Evolutionary conservation across 2,888 invertebrate species (phyloP).

Genomic region (Tillus elongatus): DNA sequence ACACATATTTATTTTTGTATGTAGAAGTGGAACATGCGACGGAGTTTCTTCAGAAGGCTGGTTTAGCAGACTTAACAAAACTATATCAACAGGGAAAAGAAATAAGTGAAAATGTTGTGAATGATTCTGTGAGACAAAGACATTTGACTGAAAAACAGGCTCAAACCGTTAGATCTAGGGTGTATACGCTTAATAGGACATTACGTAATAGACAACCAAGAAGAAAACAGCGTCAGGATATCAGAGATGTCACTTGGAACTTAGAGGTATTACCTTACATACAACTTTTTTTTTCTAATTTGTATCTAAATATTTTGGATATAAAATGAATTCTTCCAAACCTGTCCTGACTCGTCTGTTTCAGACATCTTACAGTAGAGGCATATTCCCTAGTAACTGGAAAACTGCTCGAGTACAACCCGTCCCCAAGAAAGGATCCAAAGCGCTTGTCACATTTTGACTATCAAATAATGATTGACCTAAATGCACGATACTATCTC

Average conservation of each 20-base stretch:
- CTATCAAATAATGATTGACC: too few species aligned
- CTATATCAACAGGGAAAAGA: slow-evolving; percentile 62
- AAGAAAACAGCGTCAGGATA: slow-evolving; percentile 55
- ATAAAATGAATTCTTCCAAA: too few species aligned
- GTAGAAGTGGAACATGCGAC: slow-evolving; percentile 69
- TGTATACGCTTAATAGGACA: slow-evolving; percentile 68
- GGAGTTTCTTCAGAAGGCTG: slow-evolving; percentile 67
- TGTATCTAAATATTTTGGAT: too few species aligned
- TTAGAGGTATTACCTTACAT: slow-evolving; percentile 54
- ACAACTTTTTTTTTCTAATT: too few species aligned
- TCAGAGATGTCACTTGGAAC: slow-evolving; percentile 74
- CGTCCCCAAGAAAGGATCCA: too few species aligned
- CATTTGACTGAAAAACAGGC: slow-evolving; percentile 64
- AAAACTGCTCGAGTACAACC: too few species aligned
- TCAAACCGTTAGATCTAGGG: slow-evolving; percentile 64
- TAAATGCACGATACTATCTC: too few species aligned
- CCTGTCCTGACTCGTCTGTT: too few species aligned
- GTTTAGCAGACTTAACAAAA: slow-evolving; percentile 60
- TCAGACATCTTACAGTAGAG: too few species aligned
- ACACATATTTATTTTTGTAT: slow-evolving; percentile 18
- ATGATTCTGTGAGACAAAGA: slow-evolving; percentile 47
- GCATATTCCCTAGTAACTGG: too few species aligned
- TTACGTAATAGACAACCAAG: slow-evolving; percentile 55
- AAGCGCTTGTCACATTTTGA: too few species aligned
- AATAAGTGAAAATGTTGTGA: slow-evolving; percentile 56